Base-by-base conservation (phyloP, 2,888 invertebrate species). In the Xanthorhoe spadicearia region DNA sequence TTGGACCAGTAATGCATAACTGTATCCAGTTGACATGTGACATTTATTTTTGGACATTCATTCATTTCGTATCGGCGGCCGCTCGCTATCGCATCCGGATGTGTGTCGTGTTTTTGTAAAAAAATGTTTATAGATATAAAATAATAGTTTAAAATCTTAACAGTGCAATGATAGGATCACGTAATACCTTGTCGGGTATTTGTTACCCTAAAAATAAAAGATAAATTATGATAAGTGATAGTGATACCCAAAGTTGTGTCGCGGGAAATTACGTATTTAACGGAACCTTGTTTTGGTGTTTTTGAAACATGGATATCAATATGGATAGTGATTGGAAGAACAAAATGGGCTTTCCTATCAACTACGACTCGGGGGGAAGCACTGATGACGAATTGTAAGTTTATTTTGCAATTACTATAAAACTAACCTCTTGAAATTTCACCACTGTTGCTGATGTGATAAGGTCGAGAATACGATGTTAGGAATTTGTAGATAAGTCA, bases 321-420 rank as follows among this genome's bases (percentile, higher is more conserved):
- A 82, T 80, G 61, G 90, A 92, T 72, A 84, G 86, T 53, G 93
- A 93, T 70, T 94, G 94, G 93, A 94, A 93, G 79, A 88, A 86
- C 66, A 86, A 87, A 59, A 80, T 94, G 58, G 93, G 93, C 9
- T 90, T 94, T 68, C 87, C 90, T 54, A 93, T 94, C 64, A 94
- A 94, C 79, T 93, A 89, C 72, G 86, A 87, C 69, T 92, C 93
- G 2, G 89, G 84, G n/a, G 90, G 88, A 65, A 90, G 89, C 68
- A 91, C 92, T 0, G 94, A 93, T 28, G 93, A 94, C 68, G 94
- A 94, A 73, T 83, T 84, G 92, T 93, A 78, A 91, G 92, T 90
- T 74, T 68, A 63, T 69, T 61, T 60, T 49, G 19, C 19, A 52
- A 46, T 32, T 43, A 50, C 23, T n/a, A n/a, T n/a, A n/a, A 35